These are phyloP conservation scores for Bombus ignitus DNA, from an alignment of 1,140 invertebrate species.

Conservation along the genomic window DNA sequence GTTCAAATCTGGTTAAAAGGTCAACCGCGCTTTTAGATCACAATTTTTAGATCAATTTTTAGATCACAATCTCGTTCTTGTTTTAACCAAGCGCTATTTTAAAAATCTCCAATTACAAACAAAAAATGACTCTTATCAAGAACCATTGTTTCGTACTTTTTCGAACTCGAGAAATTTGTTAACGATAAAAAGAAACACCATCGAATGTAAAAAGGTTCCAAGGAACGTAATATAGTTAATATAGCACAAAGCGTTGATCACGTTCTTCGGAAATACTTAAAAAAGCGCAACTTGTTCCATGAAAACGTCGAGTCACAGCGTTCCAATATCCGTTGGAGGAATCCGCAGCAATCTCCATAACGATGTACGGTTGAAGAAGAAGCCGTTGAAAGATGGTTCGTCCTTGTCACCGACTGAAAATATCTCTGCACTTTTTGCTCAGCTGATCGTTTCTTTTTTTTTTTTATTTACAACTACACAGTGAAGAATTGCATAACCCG, in stretches of 20 bases:
- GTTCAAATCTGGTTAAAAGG: too few species aligned
- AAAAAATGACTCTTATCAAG: too few species aligned
- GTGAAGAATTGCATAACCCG: conserved; percentile 16
- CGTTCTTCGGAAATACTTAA: neutral
- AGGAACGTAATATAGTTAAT: too few species aligned
- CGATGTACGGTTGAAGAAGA: neutral
- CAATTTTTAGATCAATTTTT: too few species aligned
- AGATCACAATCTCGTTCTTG: too few species aligned
- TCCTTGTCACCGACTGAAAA: neutral
- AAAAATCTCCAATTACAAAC: too few species aligned
- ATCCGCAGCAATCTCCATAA: neutral
- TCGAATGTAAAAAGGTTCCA: too few species aligned
- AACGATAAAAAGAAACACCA: too few species aligned
- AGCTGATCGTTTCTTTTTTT: neutral
- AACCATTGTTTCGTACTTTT: too few species aligned
- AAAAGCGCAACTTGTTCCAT: neutral
- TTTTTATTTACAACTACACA: neutral
- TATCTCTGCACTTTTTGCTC: neutral
- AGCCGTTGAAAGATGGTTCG: neutral
- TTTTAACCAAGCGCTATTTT: too few species aligned
- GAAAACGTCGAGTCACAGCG: neutral
- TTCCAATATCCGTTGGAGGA: neutral
- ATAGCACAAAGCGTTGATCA: neutral
- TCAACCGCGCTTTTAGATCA: neutral
- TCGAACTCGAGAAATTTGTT: too few species aligned